Base-by-base conservation (phyloP, 2,113 vertebrate species). In the Malurus melanocephalus region DNA sequence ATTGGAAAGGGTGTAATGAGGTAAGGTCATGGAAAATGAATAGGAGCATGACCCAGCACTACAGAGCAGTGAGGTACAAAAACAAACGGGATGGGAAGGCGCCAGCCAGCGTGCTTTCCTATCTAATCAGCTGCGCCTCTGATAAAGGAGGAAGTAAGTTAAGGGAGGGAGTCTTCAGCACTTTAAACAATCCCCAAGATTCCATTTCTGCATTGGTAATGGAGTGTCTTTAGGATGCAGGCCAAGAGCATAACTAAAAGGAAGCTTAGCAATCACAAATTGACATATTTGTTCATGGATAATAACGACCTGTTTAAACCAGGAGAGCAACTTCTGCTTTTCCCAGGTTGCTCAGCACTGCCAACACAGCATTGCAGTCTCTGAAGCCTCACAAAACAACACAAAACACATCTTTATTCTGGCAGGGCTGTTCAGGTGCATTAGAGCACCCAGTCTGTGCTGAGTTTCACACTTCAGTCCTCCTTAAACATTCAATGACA, bases 141-240 rank as follows among this genome's bases (percentile, higher is more conserved):
- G 95, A 97, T 96, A 95, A 95, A 87, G 93, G 84, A 97, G 97
- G 97, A 98, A 98, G 96, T 93, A 92, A 89, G 89, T 84, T 71
- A 90, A 88, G 83, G 96, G 94, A 96, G 95, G 96, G 72, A 95
- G 80, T 81, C 82, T 66, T 91, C 81, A 95, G 87, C 88, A 79
- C 94, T 96, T 93, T 93, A 94, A 97, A 97, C 93, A 97, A 97
- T 95, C 88, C 92, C 79, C 81, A 90, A 87, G 84, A 92, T 88
- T 90, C 90, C 75, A 87, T 77, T 88, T 94, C 81, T 95, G 68
- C 68, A 16, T 28, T 80, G 90, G 73, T 76, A 92, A 85, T 53
- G 79, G 55, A 91, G 87, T 93, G 87, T 79, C 92, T 94, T 92
- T 96, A 94, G 93, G 95, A 96, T 42, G 77, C 53, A 42, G 72